A percentile compares a stretch with the other conserved stretches of the same genome.
phyloP scores from a whole-genome alignment of 1,140 invertebrate genomes.

The Ips nitidus region DNA sequence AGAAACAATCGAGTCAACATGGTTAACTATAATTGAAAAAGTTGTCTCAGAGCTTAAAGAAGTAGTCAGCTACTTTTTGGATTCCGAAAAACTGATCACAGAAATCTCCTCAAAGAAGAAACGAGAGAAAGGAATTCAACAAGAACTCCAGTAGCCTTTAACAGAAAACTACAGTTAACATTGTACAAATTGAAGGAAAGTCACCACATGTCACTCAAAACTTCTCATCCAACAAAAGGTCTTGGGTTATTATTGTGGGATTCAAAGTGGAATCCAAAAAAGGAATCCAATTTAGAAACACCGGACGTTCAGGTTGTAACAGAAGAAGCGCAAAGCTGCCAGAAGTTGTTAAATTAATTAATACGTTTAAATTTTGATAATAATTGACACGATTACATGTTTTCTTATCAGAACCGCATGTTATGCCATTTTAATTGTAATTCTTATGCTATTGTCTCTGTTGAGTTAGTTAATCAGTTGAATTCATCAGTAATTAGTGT shows the following conservation, averaged over 20 bases:
- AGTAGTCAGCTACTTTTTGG: background rate
- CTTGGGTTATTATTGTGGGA: constrained; percentile 1
- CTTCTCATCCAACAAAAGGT: background rate
- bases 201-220: background rate
- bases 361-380: no score
- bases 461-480: no score
- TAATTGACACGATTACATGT: no score
- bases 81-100: background rate
- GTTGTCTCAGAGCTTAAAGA: background rate
- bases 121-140: constrained; percentile 11
- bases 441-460: no score
- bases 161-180: background rate
- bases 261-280: background rate
- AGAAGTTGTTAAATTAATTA: no score
- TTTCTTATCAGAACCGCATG: no score
- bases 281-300: background rate
- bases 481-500: no score
- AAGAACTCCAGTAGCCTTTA: background rate
- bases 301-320: background rate
- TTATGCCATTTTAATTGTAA: no score
- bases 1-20: no score
- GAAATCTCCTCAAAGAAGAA: background rate
- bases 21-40: background rate
- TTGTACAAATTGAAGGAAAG: background rate
- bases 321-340: background rate